Percentiles rank a stretch among this genome's conserved stretches.
Conservation (phyloP, 2,113 vertebrate species). For the Cacatua alba region DNA sequence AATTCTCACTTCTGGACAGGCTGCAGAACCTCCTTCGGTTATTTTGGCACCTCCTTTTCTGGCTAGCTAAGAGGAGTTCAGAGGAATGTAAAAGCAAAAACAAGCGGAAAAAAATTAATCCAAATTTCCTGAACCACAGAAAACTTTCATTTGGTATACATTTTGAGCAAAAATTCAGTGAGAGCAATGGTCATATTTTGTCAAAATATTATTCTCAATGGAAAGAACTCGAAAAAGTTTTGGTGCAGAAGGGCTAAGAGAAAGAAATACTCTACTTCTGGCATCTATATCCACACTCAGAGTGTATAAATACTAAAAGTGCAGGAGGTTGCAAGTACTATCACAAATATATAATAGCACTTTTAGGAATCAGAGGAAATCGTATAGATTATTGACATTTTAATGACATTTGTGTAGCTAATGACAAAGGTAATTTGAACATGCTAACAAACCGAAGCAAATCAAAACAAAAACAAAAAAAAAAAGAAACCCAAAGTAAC, state of each 20-base stretch:
- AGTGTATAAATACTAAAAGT: neutral
- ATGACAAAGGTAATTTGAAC: neutral
- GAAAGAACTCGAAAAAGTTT: conserved; percentile 3
- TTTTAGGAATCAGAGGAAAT: neutral
- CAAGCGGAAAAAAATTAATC: neutral
- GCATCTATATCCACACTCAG: neutral
- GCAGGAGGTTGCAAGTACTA: neutral
- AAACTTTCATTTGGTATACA: conserved; percentile 1
- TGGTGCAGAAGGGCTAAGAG: neutral
- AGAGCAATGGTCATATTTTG: neutral
- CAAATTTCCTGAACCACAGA: conserved; percentile 43
- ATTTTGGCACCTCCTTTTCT: conserved; percentile 31
- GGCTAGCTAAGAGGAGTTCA: neutral
- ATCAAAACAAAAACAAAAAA: neutral
- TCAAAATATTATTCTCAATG: neutral
- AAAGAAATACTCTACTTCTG: neutral
- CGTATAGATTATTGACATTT: neutral
- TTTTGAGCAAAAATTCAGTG: neutral
- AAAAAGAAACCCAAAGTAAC: neutral
- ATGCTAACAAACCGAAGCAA: neutral
- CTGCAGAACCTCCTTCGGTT: neutral
- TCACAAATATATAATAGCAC: neutral
- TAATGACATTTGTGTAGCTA: neutral
- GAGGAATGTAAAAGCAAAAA: conserved; percentile 22
- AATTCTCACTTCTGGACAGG: neutral